Base-by-base conservation (phyloP, 2,797 vertebrate genomes). In the Cuculus canorus region DNA sequence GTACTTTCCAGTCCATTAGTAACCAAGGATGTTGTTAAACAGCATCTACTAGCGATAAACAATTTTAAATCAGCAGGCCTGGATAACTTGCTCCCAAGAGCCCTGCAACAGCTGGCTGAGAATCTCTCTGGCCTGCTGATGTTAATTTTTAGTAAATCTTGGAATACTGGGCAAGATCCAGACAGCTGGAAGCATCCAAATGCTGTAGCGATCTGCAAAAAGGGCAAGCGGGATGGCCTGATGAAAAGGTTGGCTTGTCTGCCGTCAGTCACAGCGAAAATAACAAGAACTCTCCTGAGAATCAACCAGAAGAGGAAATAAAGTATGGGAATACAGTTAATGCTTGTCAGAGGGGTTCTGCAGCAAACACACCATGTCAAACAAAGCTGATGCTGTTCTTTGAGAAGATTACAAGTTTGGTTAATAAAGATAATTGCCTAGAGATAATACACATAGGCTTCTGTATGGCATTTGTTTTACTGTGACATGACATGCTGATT, bases 1-100 rank as follows among this genome's bases (percentile, higher is more conserved):
- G 91, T 59, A 50, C 85, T 96, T 96, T 96, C 94, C 94, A 96
- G 93, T 71, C 95, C 96, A 96, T 96, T 96, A 96, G 96, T 91
- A 96, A 93, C 95, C 94, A 95, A 95, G 96, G 90, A 93, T 93
- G 90, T 78, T 93, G 94, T 96, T 96, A 96, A 96, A 96, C 93
- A 95, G 91, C 94, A 95, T 94, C 95, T 75, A 94, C 82, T 19
- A 65, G 95, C 1, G 5, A 95, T 96, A 95, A 96, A 96, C 96
- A 96, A 94, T 91, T 95, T 93, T 81, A 94, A 91, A 95, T 86
- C 91, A 93, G 82, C 89, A 81, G 79, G 91, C 65, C 57, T 71
- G 90, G 69, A 71, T 78, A 91, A 92, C 93, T 95, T 83, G 89
- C 85, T 94, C 94, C 94, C 95, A 57, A 61, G 93, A 77, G 95